Conservation (phyloP, 2,888 invertebrate species). For the Eilema caniola region DNA sequence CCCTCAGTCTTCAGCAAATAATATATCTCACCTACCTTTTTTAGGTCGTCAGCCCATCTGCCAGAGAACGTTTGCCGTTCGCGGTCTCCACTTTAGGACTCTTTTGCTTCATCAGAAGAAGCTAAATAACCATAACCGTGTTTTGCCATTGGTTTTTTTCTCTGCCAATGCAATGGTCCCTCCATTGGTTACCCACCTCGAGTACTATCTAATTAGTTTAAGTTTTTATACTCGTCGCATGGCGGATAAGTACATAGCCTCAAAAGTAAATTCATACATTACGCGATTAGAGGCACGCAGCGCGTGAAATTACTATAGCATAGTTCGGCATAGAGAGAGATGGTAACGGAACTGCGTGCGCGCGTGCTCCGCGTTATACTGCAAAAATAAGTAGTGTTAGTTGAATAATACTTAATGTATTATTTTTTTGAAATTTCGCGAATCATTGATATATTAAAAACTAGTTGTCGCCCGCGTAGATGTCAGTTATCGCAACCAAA, state of each 20-base stretch:
- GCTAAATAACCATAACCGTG: too few species aligned
- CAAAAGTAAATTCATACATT: slow-evolving; percentile 27
- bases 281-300: slow-evolving; percentile 25
- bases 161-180: too few species aligned
- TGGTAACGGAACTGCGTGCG: slow-evolving; percentile 33
- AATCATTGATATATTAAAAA: background rate
- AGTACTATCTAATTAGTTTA: background rate
- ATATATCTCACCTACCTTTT: background rate
- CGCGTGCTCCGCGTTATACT: background rate
- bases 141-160: background rate
- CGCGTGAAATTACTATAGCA: slow-evolving; percentile 32
- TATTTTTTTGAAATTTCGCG: background rate
- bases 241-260: slow-evolving; percentile 12
- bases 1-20: too few species aligned
- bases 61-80: background rate
- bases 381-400: background rate
- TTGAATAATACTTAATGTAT: background rate
- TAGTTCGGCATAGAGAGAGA: slow-evolving; percentile 26
- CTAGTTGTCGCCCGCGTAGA: too few species aligned
- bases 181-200: background rate
- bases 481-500: too few species aligned
- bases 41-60: background rate
- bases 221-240: background rate
- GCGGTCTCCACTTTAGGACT: too few species aligned
- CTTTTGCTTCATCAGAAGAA: background rate